phyloP scores from a whole-genome alignment of 2,888 invertebrate genomes.

The Aethes cnicana region DNA sequence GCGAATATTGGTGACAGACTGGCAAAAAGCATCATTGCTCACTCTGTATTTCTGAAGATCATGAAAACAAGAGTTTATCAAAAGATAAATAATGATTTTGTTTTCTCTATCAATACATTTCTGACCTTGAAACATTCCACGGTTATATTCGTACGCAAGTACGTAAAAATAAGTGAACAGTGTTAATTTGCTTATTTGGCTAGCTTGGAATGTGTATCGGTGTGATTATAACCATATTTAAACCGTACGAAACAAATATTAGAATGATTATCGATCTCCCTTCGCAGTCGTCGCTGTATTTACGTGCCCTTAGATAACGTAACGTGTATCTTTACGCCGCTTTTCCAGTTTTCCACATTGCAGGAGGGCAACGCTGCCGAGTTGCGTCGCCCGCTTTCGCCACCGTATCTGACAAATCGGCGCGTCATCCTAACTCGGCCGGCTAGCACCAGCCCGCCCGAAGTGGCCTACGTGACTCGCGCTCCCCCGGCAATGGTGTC shows the following conservation, averaged over 20 bases:
- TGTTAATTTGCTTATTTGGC: background rate
- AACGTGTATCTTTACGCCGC: constrained; percentile 23
- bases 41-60: background rate
- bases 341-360: constrained; percentile 50
- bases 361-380: constrained; percentile 45
- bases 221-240: background rate
- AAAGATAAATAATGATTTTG: background rate
- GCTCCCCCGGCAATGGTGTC: constrained; percentile 74
- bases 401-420: constrained; percentile 3
- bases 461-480: constrained; percentile 81
- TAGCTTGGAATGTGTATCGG: too few relatives aligned
- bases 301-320: constrained; percentile 25
- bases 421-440: constrained; percentile 47
- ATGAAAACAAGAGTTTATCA: background rate
- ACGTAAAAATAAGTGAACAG: background rate
- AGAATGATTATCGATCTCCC: constrained; percentile 18
- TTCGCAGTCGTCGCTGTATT: constrained; percentile 2
- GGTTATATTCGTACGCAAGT: constrained; percentile 6
- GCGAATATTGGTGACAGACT: too few relatives aligned
- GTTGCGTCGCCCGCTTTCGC: constrained; percentile 33
- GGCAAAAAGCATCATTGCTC: constrained; percentile 2
- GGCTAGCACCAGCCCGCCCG: constrained; percentile 50
- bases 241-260: background rate
- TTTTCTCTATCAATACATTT: constrained; percentile 6
- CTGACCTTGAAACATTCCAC: constrained; percentile 21